A percentile compares a stretch with the other conserved stretches of the same genome.
These are phyloP conservation scores for Macrochelys suwanniensis DNA, from an alignment of 2,797 vertebrate species.

Conservation along the genomic window DNA sequence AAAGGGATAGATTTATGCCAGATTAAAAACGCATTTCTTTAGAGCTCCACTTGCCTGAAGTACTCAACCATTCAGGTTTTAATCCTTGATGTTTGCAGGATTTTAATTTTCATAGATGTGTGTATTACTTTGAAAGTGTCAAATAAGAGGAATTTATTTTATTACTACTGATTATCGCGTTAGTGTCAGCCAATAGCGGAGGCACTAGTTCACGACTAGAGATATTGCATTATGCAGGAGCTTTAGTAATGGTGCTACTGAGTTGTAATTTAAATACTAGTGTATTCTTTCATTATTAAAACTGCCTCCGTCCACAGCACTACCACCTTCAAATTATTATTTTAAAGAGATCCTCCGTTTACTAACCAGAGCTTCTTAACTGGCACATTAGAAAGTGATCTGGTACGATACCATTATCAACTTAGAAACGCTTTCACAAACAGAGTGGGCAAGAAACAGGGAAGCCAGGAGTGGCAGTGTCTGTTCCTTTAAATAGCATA, in stretches of 20 bases:
- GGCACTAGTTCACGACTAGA: slow-evolving; percentile 25
- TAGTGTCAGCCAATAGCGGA: slow-evolving; percentile 43
- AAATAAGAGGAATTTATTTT: slow-evolving; percentile 69
- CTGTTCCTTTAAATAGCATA: slow-evolving; percentile 48
- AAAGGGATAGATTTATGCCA: slow-evolving; percentile 68
- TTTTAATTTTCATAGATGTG: slow-evolving; percentile 63
- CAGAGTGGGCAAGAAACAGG: slow-evolving; percentile 39
- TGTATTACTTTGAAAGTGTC: slow-evolving; percentile 69
- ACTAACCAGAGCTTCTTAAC: slow-evolving; percentile 25
- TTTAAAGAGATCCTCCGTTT: slow-evolving; percentile 8
- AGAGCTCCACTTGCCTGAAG: slow-evolving; percentile 53
- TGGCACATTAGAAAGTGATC: slow-evolving; percentile 29
- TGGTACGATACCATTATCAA: neutral
- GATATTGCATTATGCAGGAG: slow-evolving; percentile 35
- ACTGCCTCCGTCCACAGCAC: slow-evolving; percentile 54
- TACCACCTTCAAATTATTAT: neutral
- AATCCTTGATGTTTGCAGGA: slow-evolving; percentile 57
- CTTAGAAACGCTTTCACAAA: slow-evolving; percentile 26
- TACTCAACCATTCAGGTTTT: slow-evolving; percentile 60
- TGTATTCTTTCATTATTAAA: neutral
- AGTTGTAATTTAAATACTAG: slow-evolving; percentile 5
- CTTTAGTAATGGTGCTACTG: slow-evolving; percentile 72
- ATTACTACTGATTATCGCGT: slow-evolving; percentile 12
- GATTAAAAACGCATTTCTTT: slow-evolving; percentile 46
- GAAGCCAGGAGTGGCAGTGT: slow-evolving; percentile 45